Base-by-base conservation (phyloP, 2,888 invertebrate genomes). In the Hyposoter dolosus region DNA sequence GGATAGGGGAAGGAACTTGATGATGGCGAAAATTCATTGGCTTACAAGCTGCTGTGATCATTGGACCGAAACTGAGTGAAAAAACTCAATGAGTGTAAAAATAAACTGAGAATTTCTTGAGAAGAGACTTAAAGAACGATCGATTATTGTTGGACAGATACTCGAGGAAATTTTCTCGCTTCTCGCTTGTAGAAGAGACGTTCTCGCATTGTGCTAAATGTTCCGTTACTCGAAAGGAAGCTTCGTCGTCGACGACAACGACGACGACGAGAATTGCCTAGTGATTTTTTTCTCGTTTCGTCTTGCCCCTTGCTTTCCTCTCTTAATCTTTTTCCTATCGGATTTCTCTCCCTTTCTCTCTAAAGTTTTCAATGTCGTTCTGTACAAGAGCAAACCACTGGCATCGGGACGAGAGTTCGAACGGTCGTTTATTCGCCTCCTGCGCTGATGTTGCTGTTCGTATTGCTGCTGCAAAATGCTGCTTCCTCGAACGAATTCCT, bases 401-500 rank as follows among this genome's bases (percentile, higher is more conserved):
- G 40, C 71, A 71, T 35, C 72, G 65, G 71, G 63, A 77, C 74
- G 78, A 82, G 69, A 83, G 69, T 84, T 84, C 86, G 86, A 86
- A 86, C 83, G 81, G 78, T 86, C 86, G 86, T 86, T 83, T 84
- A 86, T 84, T 84, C 84, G 83, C 86, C 84, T 86, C 82, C 78
- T 65, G 82, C 81, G 82, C 81, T 79, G 78, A 81, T 83, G 81
- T 78, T 81, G 68, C 83, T 69, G 71, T 47, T 79, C 50, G 77
- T 78, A 77, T 77, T 66, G 50, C 74, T 68, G 74, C 77, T 56
- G 77, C 65, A 17, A 60, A 60, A 60, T 28, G 47, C 32, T 40
- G 75, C 71, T 86, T 86, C 86, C 82, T 84, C 86, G 86, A 86
- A 86, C 82, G 82, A 86, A 86, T 86, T 86, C 86, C 86, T 86